Conservation (phyloP, 2,888 invertebrate genomes). For the Charanyca ferruginea region DNA sequence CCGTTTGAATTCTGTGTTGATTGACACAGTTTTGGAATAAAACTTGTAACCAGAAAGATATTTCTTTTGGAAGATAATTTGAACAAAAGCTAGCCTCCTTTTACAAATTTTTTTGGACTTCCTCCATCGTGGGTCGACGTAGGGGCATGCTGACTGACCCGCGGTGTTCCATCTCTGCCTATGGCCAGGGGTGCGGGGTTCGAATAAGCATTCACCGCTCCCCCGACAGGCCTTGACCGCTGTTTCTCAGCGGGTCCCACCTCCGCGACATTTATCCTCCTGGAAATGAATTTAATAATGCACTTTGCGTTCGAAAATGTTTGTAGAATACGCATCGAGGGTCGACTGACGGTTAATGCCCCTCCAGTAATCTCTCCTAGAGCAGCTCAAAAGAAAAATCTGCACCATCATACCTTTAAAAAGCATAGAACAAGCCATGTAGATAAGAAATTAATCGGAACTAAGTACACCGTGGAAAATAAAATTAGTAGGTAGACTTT, state of each 20-base stretch:
- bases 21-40: not conserved
- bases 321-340: not conserved
- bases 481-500: constrained; percentile 36
- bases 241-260: no score
- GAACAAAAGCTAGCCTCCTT: no score
- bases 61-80: no score
- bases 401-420: constrained; percentile 21
- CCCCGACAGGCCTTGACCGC: no score
- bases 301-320: not conserved
- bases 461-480: constrained; percentile 40
- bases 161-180: no score
- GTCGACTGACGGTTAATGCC: constrained; percentile 24
- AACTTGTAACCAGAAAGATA: not conserved
- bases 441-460: constrained; percentile 40
- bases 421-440: not conserved
- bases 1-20: not conserved
- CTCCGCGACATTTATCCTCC: no score
- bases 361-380: constrained; percentile 15
- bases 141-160: no score
- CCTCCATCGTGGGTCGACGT: no score
- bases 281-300: not conserved
- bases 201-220: no score
- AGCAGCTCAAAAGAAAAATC: constrained; percentile 12
- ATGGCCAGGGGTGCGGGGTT: no score
- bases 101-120: no score